Conservation (phyloP, 2,888 invertebrate species). For the Octodonta nipae region DNA sequence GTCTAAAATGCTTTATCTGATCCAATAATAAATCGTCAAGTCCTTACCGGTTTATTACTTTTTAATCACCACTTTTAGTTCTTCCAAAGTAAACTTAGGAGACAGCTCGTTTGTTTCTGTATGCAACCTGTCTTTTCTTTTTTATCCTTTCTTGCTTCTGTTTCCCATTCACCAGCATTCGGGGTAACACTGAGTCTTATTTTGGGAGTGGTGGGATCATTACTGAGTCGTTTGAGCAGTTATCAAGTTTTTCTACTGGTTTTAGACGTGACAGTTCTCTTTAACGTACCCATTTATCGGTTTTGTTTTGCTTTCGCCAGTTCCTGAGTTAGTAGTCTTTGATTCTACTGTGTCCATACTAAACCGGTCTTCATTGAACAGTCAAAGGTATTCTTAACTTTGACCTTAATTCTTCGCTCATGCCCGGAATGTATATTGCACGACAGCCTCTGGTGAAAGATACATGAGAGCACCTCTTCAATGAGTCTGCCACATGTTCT, state of each 20-base stretch:
- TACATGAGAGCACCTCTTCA: background rate
- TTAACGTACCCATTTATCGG: background rate
- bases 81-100: background rate
- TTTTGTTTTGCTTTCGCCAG: conserved; percentile 1
- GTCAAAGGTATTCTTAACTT: background rate
- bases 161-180: conserved; percentile 1
- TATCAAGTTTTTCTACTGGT: conserved; percentile 1
- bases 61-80: background rate
- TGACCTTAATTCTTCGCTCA: background rate
- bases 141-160: background rate
- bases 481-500: no score
- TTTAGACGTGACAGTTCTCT: background rate
- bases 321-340: background rate
- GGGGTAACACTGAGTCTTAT: background rate
- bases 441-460: background rate
- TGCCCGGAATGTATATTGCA: conserved; percentile 1
- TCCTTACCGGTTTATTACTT: background rate
- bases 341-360: background rate
- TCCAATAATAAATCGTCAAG: background rate
- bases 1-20: no score
- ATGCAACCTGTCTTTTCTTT: background rate
- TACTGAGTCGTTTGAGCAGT: no score
- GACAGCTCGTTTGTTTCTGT: background rate
- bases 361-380: conserved; percentile 1
- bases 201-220: conserved; percentile 1